Evolutionary conservation across 1,140 invertebrate species (phyloP).

Genomic region (Megalonaias nervosa): DNA sequence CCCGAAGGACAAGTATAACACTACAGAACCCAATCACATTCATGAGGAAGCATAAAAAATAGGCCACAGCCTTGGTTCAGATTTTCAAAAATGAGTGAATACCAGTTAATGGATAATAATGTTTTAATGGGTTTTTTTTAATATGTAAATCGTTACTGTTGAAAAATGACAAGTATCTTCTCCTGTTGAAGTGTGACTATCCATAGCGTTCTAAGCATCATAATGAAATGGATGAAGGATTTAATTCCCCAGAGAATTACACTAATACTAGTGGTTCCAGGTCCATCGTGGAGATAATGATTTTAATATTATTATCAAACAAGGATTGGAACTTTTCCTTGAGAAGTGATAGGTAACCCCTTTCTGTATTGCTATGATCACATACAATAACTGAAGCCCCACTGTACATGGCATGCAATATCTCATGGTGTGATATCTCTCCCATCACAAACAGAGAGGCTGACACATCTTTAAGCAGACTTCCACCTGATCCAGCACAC

Average conservation of each 20-base stretch:
- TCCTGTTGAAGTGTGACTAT: too few species aligned
- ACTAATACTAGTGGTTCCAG: slow-evolving; percentile 78
- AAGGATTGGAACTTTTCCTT: slow-evolving; percentile 68
- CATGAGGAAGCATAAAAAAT: too few species aligned
- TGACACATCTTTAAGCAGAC: slow-evolving; percentile 78
- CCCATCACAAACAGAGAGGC: slow-evolving; percentile 92
- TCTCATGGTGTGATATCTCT: slow-evolving; percentile 97
- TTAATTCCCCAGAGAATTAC: slow-evolving; percentile 26
- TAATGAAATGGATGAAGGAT: too few species aligned
- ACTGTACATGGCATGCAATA: slow-evolving; percentile 80
- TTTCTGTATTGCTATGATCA: slow-evolving; percentile 96
- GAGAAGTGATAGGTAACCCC: slow-evolving; percentile 82
- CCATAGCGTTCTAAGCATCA: too few species aligned
- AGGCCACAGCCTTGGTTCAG: too few species aligned
- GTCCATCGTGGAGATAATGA: slow-evolving; percentile 83
- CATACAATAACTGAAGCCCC: slow-evolving; percentile 88
- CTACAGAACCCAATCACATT: too few species aligned
- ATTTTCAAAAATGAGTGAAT: too few species aligned
- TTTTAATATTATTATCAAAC: slow-evolving; percentile 75
- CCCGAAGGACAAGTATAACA: too few species aligned
- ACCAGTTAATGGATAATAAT: too few species aligned
- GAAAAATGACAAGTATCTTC: too few species aligned
- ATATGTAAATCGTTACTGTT: too few species aligned
- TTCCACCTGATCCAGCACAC: slow-evolving; percentile 91
- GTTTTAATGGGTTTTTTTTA: too few species aligned